A percentile compares a stretch with the other conserved stretches of the same genome.
These are phyloP conservation scores for Lithophane ornitopus DNA, from an alignment of 2,888 invertebrate species.

Conservation along the genomic window DNA sequence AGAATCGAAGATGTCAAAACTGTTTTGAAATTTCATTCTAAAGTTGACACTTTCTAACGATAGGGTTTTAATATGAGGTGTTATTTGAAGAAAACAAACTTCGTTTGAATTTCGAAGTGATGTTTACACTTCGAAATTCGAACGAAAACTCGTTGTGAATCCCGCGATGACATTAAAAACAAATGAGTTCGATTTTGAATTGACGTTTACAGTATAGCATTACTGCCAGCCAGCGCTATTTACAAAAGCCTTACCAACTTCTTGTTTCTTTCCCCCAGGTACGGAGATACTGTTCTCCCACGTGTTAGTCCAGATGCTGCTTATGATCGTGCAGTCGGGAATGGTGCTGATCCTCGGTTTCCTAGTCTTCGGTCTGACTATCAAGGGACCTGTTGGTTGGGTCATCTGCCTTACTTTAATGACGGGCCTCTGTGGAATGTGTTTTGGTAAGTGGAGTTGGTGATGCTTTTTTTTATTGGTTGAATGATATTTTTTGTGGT, in stretches of 20 bases:
- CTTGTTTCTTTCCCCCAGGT: slow-evolving; percentile 88
- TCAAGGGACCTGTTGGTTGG: slow-evolving; percentile 94
- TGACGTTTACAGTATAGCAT: no score
- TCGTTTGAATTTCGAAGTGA: no score
- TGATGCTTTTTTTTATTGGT: background rate
- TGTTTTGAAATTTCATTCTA: no score
- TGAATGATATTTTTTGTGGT: background rate
- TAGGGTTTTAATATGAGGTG: no score
- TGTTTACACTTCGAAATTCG: no score
- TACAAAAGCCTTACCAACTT: background rate
- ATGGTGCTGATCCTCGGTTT: slow-evolving; percentile 95
- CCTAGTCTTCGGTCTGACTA: slow-evolving; percentile 94
- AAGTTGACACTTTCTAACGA: no score
- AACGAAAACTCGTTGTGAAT: background rate
- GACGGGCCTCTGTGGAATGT: slow-evolving; percentile 98
- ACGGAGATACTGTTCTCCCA: slow-evolving; percentile 97
- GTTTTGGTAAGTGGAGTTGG: slow-evolving; percentile 92
- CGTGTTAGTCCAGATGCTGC: slow-evolving; percentile 96
- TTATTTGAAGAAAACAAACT: no score
- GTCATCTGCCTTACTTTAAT: slow-evolving; percentile 94
- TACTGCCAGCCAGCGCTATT: no score
- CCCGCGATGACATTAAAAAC: background rate
- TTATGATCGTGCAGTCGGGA: slow-evolving; percentile 95
- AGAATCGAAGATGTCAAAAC: no score
- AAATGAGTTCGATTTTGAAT: background rate